Percentiles rank a stretch among this genome's conserved stretches.
Conservation (phyloP, 2,797 vertebrate genomes). For the Knipowitschia caucasica region DNA sequence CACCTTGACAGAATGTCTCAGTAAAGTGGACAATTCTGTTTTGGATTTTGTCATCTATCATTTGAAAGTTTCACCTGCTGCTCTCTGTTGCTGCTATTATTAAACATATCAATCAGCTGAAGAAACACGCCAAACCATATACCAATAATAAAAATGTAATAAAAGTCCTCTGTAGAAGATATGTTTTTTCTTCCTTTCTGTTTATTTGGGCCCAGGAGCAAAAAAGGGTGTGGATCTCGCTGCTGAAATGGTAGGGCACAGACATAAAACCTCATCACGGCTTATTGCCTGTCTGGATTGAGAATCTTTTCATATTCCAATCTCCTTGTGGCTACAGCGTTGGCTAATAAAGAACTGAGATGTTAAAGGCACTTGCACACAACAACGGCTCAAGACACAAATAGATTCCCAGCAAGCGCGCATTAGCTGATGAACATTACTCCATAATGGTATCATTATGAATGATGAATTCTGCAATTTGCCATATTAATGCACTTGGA, state of each 20-base stretch:
- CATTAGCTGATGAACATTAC: conserved; percentile 68
- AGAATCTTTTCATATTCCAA: conserved; percentile 57
- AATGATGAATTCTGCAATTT: conserved; percentile 63
- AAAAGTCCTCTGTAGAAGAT: conserved; percentile 38
- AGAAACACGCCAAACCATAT: conserved; percentile 37
- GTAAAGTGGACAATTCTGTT: not conserved
- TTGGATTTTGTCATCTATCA: conserved; percentile 13
- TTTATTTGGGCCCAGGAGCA: conserved; percentile 65
- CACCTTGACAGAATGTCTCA: not conserved
- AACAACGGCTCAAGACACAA: conserved; percentile 52
- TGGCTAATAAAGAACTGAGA: conserved; percentile 55
- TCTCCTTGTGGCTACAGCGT: conserved; percentile 47
- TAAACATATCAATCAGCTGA: conserved; percentile 55
- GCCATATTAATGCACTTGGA: conserved; percentile 55
- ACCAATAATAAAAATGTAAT: conserved; percentile 68
- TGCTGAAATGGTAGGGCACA: conserved; percentile 34
- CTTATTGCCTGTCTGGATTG: conserved; percentile 61
- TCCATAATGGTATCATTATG: conserved; percentile 65
- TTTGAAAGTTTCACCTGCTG: conserved; percentile 43
- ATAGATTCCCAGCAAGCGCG: conserved; percentile 56
- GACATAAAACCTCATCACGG: conserved; percentile 66
- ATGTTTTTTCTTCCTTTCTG: conserved; percentile 56
- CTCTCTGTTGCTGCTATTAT: conserved; percentile 43
- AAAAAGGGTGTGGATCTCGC: conserved; percentile 37
- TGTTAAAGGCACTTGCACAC: conserved; percentile 38